Evolutionary conservation across 2,797 vertebrate species (phyloP).

Genomic region (Coracias cyanogaster): DNA sequence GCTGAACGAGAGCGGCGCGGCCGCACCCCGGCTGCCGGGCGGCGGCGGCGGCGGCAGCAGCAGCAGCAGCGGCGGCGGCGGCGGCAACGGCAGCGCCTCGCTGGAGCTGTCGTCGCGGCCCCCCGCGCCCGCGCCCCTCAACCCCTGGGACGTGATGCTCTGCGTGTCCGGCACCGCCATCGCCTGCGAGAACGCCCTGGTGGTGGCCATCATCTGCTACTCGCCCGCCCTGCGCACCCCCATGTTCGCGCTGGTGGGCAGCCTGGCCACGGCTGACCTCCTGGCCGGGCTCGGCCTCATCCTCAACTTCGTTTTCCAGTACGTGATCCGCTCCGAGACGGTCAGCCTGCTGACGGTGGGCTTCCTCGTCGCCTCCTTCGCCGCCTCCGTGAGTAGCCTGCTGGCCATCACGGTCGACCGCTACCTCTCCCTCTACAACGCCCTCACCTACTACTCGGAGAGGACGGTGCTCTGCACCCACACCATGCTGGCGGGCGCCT

Average conservation of each 20-base stretch:
- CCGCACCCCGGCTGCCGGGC: conserved; percentile 69
- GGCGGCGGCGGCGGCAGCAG: not conserved
- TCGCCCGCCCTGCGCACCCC: conserved; percentile 93
- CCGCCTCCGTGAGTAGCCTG: conserved; percentile 95
- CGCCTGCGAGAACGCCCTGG: conserved; percentile 95
- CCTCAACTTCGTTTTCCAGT: conserved; percentile 96
- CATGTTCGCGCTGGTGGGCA: conserved; percentile 97
- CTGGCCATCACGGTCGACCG: conserved; percentile 97
- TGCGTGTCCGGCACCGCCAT: conserved; percentile 96
- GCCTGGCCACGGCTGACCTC: conserved; percentile 95
- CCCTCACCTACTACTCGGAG: conserved; percentile 96
- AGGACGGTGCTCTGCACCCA: conserved; percentile 93
- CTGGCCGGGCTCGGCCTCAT: conserved; percentile 95
- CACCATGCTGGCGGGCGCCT: conserved; percentile 89
- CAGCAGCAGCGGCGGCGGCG: not conserved
- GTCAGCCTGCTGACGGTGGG: conserved; percentile 95
- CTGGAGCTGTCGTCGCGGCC: conserved; percentile 81
- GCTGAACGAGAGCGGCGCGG: conserved; percentile 61
- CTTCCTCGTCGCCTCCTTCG: conserved; percentile 96
- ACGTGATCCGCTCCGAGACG: conserved; percentile 93
- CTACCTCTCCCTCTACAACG: conserved; percentile 96
- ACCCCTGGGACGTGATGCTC: conserved; percentile 97
- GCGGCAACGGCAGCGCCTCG: conserved; percentile 61
- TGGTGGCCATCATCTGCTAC: conserved; percentile 96
- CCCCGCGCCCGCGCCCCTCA: conserved; percentile 82